A percentile compares a stretch with the other conserved stretches of the same genome.
Evolutionary conservation across 2,113 vertebrate species (phyloP).

Genomic region (Brachirus orientalis): DNA sequence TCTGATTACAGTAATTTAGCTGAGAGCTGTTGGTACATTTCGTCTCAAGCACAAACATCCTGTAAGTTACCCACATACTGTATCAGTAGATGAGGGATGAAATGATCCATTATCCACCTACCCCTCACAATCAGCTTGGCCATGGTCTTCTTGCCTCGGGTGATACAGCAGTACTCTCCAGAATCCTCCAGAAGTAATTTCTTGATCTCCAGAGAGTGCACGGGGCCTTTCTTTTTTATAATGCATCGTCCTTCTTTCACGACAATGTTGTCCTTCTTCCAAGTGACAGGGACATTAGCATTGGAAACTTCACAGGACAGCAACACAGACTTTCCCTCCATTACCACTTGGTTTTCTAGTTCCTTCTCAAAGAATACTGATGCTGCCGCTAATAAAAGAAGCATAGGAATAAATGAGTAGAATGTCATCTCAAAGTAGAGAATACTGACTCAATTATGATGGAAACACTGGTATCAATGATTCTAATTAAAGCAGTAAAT

Average conservation of each 20-base stretch:
- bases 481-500: too few relatives aligned
- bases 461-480: too few relatives aligned
- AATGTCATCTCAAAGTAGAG: not conserved
- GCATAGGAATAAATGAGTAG: not conserved
- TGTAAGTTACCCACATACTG: not conserved
- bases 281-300: constrained; percentile 79
- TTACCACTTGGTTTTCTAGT: constrained; percentile 71
- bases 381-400: constrained; percentile 72
- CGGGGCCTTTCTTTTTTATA: constrained; percentile 81
- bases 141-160: constrained; percentile 85
- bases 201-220: constrained; percentile 83
- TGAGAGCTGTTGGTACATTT: not conserved
- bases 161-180: constrained; percentile 88
- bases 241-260: constrained; percentile 81
- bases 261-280: constrained; percentile 77
- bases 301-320: constrained; percentile 80
- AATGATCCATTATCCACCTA: constrained; percentile 56
- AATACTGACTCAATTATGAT: not conserved
- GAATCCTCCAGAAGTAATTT: constrained; percentile 82
- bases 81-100: not conserved
- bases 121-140: constrained; percentile 88
- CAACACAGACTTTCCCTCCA: constrained; percentile 76
- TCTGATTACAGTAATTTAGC: constrained; percentile 5
- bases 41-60: not conserved
- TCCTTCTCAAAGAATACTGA: constrained; percentile 84